Evolutionary conservation across 2,113 vertebrate genomes (phyloP).

Genomic region (Limanda limanda): DNA sequence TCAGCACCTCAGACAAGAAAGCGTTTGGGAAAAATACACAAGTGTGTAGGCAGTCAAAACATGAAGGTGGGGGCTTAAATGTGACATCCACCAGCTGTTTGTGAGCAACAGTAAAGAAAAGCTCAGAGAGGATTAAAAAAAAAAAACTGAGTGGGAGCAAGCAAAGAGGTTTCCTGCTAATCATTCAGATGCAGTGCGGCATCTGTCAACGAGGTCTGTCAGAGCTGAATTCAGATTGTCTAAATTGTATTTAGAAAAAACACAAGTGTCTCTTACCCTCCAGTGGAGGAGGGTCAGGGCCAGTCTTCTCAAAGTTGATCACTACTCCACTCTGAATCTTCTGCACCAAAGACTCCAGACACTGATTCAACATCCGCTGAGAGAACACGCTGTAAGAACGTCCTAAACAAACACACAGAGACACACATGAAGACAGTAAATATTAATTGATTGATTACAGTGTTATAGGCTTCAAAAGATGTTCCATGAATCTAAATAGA

Average conservation of each 20-base stretch:
- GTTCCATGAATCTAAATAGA: too few relatives aligned
- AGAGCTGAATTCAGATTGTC: not conserved
- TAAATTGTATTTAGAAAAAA: not conserved
- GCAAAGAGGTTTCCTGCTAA: conserved; percentile 10
- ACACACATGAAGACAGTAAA: not conserved
- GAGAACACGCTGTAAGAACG: conserved; percentile 96
- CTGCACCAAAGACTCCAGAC: conserved; percentile 96
- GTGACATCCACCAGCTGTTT: conserved; percentile 23
- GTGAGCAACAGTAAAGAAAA: conserved; percentile 14
- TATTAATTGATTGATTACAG: too few relatives aligned
- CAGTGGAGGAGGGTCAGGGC: conserved; percentile 90
- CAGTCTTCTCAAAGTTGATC: conserved; percentile 97
- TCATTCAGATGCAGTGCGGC: conserved; percentile 20
- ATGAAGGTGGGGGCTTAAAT: not conserved
- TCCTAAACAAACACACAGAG: conserved; percentile 77
- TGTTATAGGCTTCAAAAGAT: too few relatives aligned
- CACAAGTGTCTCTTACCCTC: conserved; percentile 63
- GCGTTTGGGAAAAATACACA: not conserved
- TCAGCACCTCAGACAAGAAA: not conserved
- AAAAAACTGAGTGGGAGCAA: conserved; percentile 9
- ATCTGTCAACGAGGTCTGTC: not conserved
- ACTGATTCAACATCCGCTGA: conserved; percentile 97
- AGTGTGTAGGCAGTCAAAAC: conserved; percentile 15
- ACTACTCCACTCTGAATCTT: conserved; percentile 98
- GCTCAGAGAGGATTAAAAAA: conserved; percentile 16